These are phyloP conservation scores for Gastracanthus pulcherrimus DNA, from an alignment of 2,888 invertebrate species.

Conservation along the genomic window DNA sequence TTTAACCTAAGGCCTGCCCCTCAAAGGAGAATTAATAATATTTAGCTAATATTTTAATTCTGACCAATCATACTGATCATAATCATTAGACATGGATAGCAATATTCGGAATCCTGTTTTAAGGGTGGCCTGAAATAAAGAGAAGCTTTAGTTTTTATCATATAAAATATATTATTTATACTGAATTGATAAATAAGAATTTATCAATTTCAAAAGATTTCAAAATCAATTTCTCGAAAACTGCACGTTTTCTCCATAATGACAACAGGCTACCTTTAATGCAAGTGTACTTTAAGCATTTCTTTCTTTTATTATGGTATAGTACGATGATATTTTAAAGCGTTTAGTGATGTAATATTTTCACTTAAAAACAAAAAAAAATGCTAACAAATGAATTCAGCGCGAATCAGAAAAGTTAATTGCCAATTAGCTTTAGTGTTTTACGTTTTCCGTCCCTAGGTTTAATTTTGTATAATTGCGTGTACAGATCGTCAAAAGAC, in stretches of 20 bases:
- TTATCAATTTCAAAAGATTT: not conserved
- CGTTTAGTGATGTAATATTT: not conserved
- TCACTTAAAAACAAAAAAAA: slow-evolving; percentile 25
- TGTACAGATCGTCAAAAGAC: slow-evolving; percentile 68
- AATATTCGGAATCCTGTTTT: not conserved
- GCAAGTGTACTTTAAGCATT: slow-evolving; percentile 58
- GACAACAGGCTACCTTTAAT: slow-evolving; percentile 7
- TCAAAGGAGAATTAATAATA: too few species aligned
- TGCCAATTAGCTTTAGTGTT: slow-evolving; percentile 67
- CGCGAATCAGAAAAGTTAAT: slow-evolving; percentile 58
- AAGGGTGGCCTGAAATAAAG: not conserved
- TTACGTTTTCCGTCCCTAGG: slow-evolving; percentile 76
- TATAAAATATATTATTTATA: not conserved
- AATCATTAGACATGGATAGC: not conserved
- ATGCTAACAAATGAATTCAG: slow-evolving; percentile 31
- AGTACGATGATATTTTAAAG: slow-evolving; percentile 13
- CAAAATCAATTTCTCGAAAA: not conserved
- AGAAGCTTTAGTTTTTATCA: not conserved
- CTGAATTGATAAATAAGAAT: not conserved
- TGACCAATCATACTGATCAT: too few species aligned
- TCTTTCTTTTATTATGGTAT: slow-evolving; percentile 15
- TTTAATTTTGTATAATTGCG: slow-evolving; percentile 74
- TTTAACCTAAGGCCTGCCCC: too few species aligned
- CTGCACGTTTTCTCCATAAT: not conserved
- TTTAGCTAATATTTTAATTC: too few species aligned